Percentiles rank a stretch among this genome's conserved stretches.
phyloP scores from a whole-genome alignment of 2,888 invertebrate genomes.

The Catocala fraxini region DNA sequence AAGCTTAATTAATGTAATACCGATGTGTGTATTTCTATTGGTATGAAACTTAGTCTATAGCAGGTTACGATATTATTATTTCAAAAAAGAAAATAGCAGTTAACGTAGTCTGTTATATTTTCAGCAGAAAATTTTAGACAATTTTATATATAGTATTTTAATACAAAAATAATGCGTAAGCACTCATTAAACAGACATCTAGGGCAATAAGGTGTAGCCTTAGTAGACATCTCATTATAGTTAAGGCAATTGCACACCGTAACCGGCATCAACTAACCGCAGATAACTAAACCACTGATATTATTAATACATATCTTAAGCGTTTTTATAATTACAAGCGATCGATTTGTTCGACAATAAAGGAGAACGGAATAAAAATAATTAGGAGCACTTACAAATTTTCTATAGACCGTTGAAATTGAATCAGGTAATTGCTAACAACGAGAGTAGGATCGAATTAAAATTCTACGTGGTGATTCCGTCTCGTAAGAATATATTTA shows the following conservation, averaged over 20 bases:
- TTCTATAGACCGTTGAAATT: slow-evolving; percentile 21
- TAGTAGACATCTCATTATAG: slow-evolving; percentile 27
- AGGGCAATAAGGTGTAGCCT: slow-evolving; percentile 30
- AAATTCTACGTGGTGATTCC: slow-evolving; percentile 21
- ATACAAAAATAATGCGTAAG: slow-evolving; percentile 4
- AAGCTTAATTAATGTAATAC: neutral
- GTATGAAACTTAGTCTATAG: no score
- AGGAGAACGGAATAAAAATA: slow-evolving; percentile 16
- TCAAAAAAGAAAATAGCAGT: no score
- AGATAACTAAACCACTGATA: slow-evolving; percentile 42
- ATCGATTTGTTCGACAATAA: slow-evolving; percentile 3
- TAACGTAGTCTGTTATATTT: no score
- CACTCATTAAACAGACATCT: slow-evolving; percentile 13
- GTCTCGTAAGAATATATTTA: slow-evolving; percentile 24
- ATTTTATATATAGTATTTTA: neutral
- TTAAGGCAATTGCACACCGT: slow-evolving; percentile 43
- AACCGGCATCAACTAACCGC: slow-evolving; percentile 60
- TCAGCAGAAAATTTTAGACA: no score
- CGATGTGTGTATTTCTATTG: no score
- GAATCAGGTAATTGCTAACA: slow-evolving; percentile 8
- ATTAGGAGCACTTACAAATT: slow-evolving; percentile 20
- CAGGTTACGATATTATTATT: no score
- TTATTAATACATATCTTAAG: neutral
- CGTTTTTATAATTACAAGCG: neutral
- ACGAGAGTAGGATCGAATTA: slow-evolving; percentile 20